A percentile compares a stretch with the other conserved stretches of the same genome.
Conservation (phyloP, 2,113 vertebrate species). For the Eonycteris spelaea region DNA sequence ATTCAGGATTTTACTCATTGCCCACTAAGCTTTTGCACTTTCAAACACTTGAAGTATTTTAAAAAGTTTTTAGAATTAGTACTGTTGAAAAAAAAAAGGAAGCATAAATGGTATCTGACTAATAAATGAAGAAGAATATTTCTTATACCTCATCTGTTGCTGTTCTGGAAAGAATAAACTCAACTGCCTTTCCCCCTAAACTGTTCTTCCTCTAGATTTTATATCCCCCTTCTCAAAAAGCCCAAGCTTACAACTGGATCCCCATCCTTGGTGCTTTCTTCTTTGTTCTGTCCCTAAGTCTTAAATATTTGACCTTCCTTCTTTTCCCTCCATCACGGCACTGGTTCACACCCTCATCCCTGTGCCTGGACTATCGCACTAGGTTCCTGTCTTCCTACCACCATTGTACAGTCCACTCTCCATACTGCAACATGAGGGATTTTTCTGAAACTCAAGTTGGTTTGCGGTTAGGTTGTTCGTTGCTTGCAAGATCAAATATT, state of each 20-base stretch:
- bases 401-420: neutral
- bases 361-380: rapidly evolving
- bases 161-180: neutral
- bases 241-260: neutral
- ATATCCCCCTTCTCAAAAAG: neutral
- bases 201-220: neutral
- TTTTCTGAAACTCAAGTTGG: neutral
- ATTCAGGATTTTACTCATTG: conserved; percentile 17
- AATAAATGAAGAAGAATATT: neutral
- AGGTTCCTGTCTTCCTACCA: neutral
- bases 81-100: neutral
- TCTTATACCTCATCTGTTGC: neutral
- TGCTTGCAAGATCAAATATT: neutral
- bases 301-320: neutral
- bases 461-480: neutral
- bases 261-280: neutral
- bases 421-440: neutral
- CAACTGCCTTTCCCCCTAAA: neutral
- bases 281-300: neutral
- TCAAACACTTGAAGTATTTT: neutral
- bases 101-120: neutral
- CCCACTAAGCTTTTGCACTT: conserved; percentile 23
- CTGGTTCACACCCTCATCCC: neutral
- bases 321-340: too few relatives aligned
- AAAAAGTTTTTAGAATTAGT: neutral